Conservation (phyloP, 2,888 invertebrate species). For the Hololepta plana region DNA sequence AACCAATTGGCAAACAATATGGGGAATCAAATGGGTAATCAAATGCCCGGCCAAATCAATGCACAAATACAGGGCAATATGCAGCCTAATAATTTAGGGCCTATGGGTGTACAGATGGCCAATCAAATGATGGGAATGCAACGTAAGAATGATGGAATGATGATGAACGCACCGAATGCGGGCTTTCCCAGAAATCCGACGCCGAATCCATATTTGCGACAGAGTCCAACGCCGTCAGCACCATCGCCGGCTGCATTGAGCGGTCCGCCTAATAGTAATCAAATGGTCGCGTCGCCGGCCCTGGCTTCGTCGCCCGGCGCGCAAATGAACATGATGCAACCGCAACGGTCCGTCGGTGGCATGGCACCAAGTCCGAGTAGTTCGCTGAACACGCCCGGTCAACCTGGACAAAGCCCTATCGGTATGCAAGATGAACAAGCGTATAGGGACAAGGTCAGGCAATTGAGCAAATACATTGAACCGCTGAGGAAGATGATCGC, state of each 20-base stretch:
- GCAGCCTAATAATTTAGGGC: too few species aligned
- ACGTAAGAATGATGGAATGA: conserved; percentile 15
- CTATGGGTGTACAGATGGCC: conserved; percentile 19
- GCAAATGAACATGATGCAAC: conserved; percentile 37
- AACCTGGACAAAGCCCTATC: conserved; percentile 44
- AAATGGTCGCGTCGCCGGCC: conserved; percentile 53
- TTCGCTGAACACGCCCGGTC: conserved; percentile 60
- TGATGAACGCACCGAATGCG: conserved; percentile 28
- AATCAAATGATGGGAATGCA: conserved; percentile 17
- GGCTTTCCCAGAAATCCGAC: conserved; percentile 39
- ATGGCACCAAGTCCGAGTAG: conserved; percentile 70
- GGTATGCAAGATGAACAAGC: conserved; percentile 67
- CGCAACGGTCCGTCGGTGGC: conserved; percentile 23
- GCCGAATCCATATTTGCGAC: conserved; percentile 58
- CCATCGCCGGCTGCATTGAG: conserved; percentile 42
- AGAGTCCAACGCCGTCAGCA: conserved; percentile 63
- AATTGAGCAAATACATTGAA: conserved; percentile 86
- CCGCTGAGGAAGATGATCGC: conserved; percentile 82
- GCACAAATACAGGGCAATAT: too few species aligned
- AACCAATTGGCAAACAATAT: conserved; percentile 20
- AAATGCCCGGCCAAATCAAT: conserved; percentile 29
- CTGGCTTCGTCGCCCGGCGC: conserved; percentile 48
- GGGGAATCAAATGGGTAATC: conserved; percentile 26
- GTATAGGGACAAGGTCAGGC: conserved; percentile 83
- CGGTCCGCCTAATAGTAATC: conserved; percentile 26